A percentile compares a stretch with the other conserved stretches of the same genome.
Evolutionary conservation across 2,888 invertebrate species (phyloP).

Genomic region (Sympetrum striolatum): DNA sequence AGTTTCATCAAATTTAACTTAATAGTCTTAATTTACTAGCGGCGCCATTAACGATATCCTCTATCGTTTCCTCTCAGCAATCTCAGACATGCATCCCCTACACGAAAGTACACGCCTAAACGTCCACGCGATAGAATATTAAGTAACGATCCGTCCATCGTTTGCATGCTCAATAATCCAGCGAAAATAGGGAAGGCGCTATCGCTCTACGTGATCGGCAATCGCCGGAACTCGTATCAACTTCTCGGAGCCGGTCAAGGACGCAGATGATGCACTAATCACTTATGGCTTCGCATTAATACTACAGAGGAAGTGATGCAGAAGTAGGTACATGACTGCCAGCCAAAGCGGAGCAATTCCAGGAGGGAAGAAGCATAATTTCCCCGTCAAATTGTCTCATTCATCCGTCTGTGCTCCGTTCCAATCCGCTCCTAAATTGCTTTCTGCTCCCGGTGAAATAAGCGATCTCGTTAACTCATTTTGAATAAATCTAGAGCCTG

Average conservation of each 20-base stretch:
- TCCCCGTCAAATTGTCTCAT: neutral
- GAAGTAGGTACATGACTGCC: neutral
- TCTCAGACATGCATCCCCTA: no score
- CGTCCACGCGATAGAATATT: no score
- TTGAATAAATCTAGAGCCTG: neutral
- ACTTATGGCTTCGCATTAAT: neutral
- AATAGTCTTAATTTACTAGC: no score
- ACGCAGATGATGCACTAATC: neutral
- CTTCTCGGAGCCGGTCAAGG: neutral
- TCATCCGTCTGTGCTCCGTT: neutral
- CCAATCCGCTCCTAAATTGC: neutral
- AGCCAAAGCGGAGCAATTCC: neutral
- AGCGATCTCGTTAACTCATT: neutral
- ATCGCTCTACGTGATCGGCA: neutral
- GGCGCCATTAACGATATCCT: no score
- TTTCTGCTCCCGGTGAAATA: neutral
- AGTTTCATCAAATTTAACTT: no score
- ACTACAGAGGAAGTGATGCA: neutral
- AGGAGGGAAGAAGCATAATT: neutral
- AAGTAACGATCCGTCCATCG: no score
- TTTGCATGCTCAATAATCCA: neutral
- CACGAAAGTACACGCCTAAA: no score
- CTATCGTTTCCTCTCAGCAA: no score
- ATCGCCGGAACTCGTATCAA: neutral
- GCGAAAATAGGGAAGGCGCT: neutral